phyloP scores from a whole-genome alignment of 1,140 invertebrate genomes.

The Holcopasites calliopsidis region DNA sequence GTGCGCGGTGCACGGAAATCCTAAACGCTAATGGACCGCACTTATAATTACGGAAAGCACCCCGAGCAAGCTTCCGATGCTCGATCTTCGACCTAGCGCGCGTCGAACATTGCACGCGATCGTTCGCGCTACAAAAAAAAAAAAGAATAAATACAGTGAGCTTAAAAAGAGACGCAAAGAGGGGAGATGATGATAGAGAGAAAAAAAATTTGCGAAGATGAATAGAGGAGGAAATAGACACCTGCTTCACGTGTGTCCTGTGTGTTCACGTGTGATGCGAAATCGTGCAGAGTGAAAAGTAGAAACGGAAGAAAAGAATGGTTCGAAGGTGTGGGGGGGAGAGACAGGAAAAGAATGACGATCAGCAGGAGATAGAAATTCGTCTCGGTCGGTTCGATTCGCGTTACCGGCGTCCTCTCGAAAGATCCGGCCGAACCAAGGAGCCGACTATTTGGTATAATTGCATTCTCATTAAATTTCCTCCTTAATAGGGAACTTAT shows the following conservation, averaged over 20 bases:
- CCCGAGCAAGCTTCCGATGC: slow-evolving; percentile 14
- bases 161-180: slow-evolving; percentile 7
- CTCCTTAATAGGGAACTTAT: not conserved
- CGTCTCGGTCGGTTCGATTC: slow-evolving; percentile 44
- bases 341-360: not conserved
- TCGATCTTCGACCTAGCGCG: slow-evolving; percentile 20
- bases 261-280: slow-evolving; percentile 1
- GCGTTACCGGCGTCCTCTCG: not conserved
- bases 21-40: not conserved
- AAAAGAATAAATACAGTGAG: slow-evolving; percentile 49
- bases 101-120: slow-evolving; percentile 27
- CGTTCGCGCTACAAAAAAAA: slow-evolving; percentile 43
- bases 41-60: slow-evolving; percentile 1
- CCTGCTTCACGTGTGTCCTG: not conserved
- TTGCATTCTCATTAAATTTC: slow-evolving; percentile 51
- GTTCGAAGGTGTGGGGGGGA: not conserved
- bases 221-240: not conserved
- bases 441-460: slow-evolving; percentile 62
- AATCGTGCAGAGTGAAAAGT: not conserved
- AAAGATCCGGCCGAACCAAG: slow-evolving; percentile 11
- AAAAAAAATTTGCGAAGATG: not conserved
- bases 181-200: not conserved
- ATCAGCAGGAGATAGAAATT: slow-evolving; percentile 53
- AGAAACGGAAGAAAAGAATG: not conserved
- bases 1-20: not conserved